A percentile compares a stretch with the other conserved stretches of the same genome.
phyloP scores from a whole-genome alignment of 2,113 vertebrate genomes.

The Odocoileus virginianus region DNA sequence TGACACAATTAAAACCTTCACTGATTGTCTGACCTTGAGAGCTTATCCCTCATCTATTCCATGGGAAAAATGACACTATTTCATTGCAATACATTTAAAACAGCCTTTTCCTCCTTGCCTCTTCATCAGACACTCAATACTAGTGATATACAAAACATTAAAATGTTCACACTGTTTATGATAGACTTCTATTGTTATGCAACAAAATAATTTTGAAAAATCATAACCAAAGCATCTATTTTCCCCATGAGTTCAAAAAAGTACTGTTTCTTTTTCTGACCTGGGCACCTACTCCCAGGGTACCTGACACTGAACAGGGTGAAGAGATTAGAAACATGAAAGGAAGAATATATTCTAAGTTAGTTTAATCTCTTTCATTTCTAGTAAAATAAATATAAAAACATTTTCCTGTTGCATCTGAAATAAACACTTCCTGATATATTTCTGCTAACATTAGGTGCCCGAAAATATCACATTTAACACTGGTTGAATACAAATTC shows the following conservation, averaged over 20 bases:
- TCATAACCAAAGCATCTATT: not conserved
- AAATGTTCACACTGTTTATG: not conserved
- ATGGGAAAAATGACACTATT: not conserved
- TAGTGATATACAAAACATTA: not conserved
- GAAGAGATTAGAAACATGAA: not conserved
- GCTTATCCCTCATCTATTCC: not conserved
- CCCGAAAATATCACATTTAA: not conserved
- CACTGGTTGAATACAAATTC: not conserved
- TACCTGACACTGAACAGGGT: not conserved
- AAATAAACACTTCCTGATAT: not conserved
- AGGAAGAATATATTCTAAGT: not conserved
- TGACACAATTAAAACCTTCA: not conserved
- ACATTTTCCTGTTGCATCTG: not conserved
- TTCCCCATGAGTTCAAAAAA: not conserved
- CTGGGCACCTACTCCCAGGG: not conserved
- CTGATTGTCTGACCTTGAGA: not conserved
- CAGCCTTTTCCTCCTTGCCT: not conserved
- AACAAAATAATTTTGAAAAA: not conserved
- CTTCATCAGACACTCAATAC: not conserved
- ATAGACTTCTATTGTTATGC: not conserved
- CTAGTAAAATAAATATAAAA: not conserved
- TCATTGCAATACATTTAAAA: not conserved
- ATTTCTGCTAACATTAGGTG: not conserved
- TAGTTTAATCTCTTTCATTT: not conserved
- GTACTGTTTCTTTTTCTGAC: not conserved